Evolutionary conservation across 2,888 invertebrate species (phyloP).

Genomic region (Machimus rusticus): DNA sequence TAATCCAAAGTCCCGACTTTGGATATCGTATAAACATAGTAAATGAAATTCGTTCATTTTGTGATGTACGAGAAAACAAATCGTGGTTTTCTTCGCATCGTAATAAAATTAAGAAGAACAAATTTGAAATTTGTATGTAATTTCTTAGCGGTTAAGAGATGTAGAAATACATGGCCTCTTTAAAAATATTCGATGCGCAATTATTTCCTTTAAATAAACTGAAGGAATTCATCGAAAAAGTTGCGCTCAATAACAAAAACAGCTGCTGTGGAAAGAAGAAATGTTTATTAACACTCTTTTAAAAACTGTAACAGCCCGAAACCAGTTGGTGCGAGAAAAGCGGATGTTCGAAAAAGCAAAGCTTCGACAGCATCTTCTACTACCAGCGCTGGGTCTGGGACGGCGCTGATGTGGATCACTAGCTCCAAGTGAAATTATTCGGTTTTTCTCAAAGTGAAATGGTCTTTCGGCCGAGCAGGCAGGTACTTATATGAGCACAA

Average conservation of each 20-base stretch:
- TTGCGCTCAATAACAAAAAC: neutral
- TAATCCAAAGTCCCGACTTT: no score
- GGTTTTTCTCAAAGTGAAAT: slow-evolving; percentile 43
- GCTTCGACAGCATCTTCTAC: neutral
- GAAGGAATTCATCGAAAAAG: neutral
- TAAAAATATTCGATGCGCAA: neutral
- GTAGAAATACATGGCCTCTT: neutral
- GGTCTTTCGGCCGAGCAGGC: slow-evolving; percentile 18
- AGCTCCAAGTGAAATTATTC: slow-evolving; percentile 40
- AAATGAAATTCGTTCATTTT: no score
- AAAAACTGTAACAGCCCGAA: slow-evolving; percentile 28
- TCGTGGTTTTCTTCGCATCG: neutral
- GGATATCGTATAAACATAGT: no score
- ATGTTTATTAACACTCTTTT: neutral
- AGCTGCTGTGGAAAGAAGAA: neutral
- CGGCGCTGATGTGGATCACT: slow-evolving; percentile 35
- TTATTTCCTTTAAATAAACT: neutral
- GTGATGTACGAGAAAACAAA: neutral
- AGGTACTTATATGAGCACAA: neutral
- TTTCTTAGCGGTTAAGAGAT: neutral
- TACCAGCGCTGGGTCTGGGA: neutral
- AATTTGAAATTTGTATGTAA: neutral
- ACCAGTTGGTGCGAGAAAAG: slow-evolving; percentile 32
- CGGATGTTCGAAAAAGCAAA: slow-evolving; percentile 22
- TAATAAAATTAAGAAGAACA: neutral